Evolutionary conservation across 2,888 invertebrate genomes (phyloP).

Genomic region (Eupelmus urozonus): DNA sequence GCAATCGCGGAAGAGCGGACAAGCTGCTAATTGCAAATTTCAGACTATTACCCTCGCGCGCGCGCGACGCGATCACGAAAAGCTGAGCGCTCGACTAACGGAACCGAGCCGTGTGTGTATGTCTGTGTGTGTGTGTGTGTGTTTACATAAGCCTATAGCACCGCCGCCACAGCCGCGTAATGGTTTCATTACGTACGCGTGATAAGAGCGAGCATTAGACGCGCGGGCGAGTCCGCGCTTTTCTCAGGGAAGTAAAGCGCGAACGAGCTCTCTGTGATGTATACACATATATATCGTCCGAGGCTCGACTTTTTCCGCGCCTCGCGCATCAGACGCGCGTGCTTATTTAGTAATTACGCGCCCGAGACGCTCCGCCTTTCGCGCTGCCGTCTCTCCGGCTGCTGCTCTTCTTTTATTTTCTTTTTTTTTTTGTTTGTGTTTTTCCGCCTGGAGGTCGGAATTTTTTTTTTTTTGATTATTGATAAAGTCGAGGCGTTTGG

Average conservation of each 20-base stretch:
- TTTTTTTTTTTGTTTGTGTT: neutral
- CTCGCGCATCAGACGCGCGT: conserved; percentile 49
- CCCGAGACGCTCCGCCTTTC: too few relatives aligned
- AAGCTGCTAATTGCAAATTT: conserved; percentile 24
- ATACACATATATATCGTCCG: neutral
- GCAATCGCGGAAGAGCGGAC: too few relatives aligned
- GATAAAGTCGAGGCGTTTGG: neutral
- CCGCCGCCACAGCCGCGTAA: conserved; percentile 56
- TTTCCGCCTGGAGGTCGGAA: neutral
- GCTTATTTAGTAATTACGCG: conserved; percentile 62
- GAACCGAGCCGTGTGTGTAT: too few relatives aligned
- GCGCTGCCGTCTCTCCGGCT: neutral
- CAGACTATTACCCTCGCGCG: too few relatives aligned
- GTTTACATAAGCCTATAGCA: conserved; percentile 63
- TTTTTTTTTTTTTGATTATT: conserved; percentile 17
- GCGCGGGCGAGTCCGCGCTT: conserved; percentile 46
- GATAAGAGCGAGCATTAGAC: conserved; percentile 64
- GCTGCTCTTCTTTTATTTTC: neutral
- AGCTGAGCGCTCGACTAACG: too few relatives aligned
- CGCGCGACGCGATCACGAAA: neutral
- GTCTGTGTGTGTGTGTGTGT: neutral
- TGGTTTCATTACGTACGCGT: conserved; percentile 65
- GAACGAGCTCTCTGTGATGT: conserved; percentile 1
- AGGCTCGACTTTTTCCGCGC: neutral
- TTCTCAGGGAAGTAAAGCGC: conserved; percentile 60